These are phyloP conservation scores for Antheraea pernyi DNA, from an alignment of 1,140 invertebrate species.

Conservation along the genomic window DNA sequence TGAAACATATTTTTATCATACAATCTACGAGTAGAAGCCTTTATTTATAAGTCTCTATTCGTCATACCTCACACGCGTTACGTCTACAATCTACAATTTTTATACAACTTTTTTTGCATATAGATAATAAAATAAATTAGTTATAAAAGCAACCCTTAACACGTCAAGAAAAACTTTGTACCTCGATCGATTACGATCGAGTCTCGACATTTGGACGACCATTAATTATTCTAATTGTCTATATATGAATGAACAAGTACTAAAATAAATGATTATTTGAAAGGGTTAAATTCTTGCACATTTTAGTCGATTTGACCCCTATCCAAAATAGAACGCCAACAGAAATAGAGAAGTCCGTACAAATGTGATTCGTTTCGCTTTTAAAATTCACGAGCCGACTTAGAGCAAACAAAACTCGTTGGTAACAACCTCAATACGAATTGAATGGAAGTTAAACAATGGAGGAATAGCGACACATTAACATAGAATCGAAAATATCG, in stretches of 20 bases:
- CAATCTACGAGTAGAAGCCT: too few relatives aligned
- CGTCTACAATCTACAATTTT: too few relatives aligned
- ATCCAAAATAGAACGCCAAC: not conserved
- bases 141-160: too few relatives aligned
- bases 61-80: too few relatives aligned
- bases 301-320: not conserved
- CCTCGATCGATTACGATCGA: too few relatives aligned
- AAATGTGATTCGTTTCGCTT: constrained; percentile 16
- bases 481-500: not conserved
- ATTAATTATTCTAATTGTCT: too few relatives aligned
- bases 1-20: too few relatives aligned
- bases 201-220: too few relatives aligned
- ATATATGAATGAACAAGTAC: not conserved
- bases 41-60: too few relatives aligned
- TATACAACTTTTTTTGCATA: too few relatives aligned
- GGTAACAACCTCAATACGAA: not conserved
- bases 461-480: not conserved
- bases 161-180: too few relatives aligned
- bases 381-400: constrained; percentile 31
- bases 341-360: not conserved
- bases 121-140: too few relatives aligned
- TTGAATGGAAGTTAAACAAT: constrained; percentile 16
- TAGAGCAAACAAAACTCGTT: not conserved
- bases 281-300: not conserved
- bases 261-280: not conserved